These are phyloP conservation scores for Agrenia bidenticulata DNA, from an alignment of 2,888 invertebrate species.

Conservation along the genomic window DNA sequence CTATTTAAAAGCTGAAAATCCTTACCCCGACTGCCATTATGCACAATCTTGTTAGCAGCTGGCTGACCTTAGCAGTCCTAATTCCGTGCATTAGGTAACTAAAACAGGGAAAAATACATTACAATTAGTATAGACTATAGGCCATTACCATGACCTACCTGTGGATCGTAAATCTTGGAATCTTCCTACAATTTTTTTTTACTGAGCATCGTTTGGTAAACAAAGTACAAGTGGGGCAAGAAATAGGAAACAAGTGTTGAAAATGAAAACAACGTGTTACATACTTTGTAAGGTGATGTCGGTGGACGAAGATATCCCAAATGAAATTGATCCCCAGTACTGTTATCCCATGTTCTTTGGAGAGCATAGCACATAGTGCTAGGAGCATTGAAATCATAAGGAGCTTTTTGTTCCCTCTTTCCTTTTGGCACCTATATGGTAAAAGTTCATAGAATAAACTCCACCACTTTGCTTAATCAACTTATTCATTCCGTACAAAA, in stretches of 20 bases:
- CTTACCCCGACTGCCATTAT: slow-evolving; percentile 51
- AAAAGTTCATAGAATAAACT: too few species aligned
- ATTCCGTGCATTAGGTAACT: slow-evolving; percentile 48
- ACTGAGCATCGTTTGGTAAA: too few species aligned
- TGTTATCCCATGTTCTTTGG: slow-evolving; percentile 83
- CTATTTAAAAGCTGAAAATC: too few species aligned
- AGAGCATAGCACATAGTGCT: slow-evolving; percentile 67
- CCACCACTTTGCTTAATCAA: too few species aligned
- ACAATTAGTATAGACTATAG: too few species aligned
- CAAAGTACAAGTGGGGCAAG: too few species aligned
- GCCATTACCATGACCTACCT: too few species aligned
- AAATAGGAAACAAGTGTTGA: slow-evolving; percentile 3
- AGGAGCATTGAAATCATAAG: slow-evolving; percentile 45
- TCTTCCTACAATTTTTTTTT: too few species aligned
- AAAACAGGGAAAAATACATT: too few species aligned
- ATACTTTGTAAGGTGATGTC: slow-evolving; percentile 48
- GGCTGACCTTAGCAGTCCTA: slow-evolving; percentile 42
- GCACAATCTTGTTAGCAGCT: slow-evolving; percentile 49
- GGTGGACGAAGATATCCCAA: slow-evolving; percentile 67
- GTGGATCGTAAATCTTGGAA: too few species aligned
- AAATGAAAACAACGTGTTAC: slow-evolving; percentile 18
- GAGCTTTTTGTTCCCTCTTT: slow-evolving; percentile 45
- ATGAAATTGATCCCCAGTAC: slow-evolving; percentile 75
- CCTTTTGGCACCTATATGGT: slow-evolving; percentile 50
- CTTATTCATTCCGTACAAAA: too few species aligned